These are phyloP conservation scores for Neosalanx taihuensis DNA, from an alignment of 2,797 vertebrate species.

Conservation along the genomic window DNA sequence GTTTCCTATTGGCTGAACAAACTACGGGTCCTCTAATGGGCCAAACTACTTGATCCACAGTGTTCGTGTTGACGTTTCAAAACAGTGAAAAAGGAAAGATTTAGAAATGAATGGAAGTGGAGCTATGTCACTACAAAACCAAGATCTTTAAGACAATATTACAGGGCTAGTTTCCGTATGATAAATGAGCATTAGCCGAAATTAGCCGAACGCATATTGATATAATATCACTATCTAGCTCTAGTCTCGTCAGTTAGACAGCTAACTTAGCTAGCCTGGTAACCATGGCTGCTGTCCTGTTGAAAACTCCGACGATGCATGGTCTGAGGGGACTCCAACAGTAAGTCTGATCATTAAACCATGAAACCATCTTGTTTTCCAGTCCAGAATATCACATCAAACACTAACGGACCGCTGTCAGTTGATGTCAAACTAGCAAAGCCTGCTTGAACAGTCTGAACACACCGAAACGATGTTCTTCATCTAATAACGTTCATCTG, in stretches of 20 bases:
- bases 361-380: not conserved
- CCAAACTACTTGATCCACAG: not conserved
- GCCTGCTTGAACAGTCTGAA: not conserved
- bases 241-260: constrained; percentile 15
- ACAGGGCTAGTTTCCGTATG: not conserved
- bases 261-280: constrained; percentile 27
- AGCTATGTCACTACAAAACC: not conserved
- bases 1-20: constrained; percentile 26
- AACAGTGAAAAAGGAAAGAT: not conserved
- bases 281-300: constrained; percentile 70
- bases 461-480: not conserved
- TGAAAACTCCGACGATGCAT: constrained; percentile 61
- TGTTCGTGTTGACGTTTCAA: not conserved
- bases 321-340: constrained; percentile 62
- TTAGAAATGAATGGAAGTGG: not conserved
- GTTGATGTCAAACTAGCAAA: not conserved
- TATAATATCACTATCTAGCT: not conserved
- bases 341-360: constrained; percentile 55
- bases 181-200: not conserved
- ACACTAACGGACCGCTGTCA: not conserved
- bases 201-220: not conserved
- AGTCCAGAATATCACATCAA: not conserved
- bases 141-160: not conserved
- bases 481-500: not conserved
- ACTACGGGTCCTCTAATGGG: constrained; percentile 29